Conservation (phyloP, 2,797 vertebrate species). For the Pteropus rufus region DNA sequence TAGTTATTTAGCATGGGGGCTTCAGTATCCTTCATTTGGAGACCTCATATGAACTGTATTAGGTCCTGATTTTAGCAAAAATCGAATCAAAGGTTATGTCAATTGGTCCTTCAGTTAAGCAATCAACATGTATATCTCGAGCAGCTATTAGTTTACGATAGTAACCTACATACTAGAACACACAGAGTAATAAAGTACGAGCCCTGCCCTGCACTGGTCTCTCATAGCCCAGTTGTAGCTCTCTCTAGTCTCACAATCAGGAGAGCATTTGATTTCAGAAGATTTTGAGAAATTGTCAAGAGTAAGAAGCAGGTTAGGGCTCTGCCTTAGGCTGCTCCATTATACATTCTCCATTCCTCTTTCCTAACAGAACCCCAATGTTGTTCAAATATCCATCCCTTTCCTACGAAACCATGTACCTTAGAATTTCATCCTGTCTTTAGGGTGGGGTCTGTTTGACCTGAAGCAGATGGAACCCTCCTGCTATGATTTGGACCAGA, state of each 20-base stretch:
- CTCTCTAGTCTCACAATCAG: background rate
- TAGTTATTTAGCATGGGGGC: background rate
- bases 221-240: background rate
- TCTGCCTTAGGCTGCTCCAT: background rate
- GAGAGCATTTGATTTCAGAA: background rate
- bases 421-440: conserved; percentile 50
- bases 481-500: background rate
- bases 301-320: conserved; percentile 6
- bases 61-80: conserved; percentile 1
- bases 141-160: background rate
- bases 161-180: background rate
- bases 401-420: background rate
- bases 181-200: background rate
- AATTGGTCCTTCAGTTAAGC: background rate
- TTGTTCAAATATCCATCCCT: background rate
- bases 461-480: conserved; percentile 31
- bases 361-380: background rate
- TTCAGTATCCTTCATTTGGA: background rate
- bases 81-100: conserved; percentile 11
- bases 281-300: background rate
- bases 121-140: background rate
- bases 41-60: background rate
- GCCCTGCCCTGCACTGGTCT: background rate
- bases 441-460: background rate
- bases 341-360: background rate